Evolutionary conservation across 2,797 vertebrate genomes (phyloP).

Genomic region (Lepus townsendii): DNA sequence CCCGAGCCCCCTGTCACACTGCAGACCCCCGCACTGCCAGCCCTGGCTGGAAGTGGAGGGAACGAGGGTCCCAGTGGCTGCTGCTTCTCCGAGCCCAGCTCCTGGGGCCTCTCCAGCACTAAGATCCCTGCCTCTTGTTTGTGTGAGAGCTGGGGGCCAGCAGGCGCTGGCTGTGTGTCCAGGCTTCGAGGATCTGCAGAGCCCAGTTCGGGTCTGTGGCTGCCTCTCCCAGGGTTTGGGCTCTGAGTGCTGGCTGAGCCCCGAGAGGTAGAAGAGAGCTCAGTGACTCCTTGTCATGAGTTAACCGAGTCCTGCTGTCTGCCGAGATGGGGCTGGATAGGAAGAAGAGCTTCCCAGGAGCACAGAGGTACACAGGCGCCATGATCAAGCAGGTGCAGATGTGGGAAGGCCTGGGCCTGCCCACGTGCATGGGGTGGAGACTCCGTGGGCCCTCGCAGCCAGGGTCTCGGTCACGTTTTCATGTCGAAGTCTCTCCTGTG

Average conservation of each 20-base stretch:
- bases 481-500: not conserved
- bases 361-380: not conserved
- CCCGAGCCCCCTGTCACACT: fast-evolving
- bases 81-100: not conserved
- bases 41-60: not conserved
- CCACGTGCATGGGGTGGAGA: not conserved
- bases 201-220: not conserved
- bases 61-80: not conserved
- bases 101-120: not conserved
- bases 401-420: not conserved
- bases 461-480: not conserved
- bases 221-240: not conserved
- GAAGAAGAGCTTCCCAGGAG: not conserved
- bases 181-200: not conserved
- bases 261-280: not conserved
- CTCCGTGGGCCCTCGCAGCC: not conserved
- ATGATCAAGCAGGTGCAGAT: not conserved
- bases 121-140: not conserved
- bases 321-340: not conserved
- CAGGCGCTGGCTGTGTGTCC: not conserved
- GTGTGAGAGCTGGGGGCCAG: not conserved
- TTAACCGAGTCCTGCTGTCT: not conserved
- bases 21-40: not conserved
- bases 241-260: not conserved
- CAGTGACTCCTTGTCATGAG: not conserved